Base-by-base conservation (phyloP, 2,797 vertebrate species). In the Microcaecilia unicolor region DNA sequence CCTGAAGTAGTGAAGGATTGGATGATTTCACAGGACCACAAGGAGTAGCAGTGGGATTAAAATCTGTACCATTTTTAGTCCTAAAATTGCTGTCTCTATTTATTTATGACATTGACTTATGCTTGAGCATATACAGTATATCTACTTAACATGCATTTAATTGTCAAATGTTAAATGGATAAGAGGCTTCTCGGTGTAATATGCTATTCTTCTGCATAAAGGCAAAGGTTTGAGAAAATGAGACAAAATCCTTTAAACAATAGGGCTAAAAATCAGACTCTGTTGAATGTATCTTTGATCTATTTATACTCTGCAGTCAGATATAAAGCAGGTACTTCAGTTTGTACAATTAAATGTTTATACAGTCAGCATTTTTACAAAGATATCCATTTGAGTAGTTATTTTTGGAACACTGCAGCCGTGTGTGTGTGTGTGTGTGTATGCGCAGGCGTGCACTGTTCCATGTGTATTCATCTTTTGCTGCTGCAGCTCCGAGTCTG, bases 271-370 rank as follows among this genome's bases (percentile, higher is more conserved):
- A 79, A 64, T 51, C 55, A 54, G 72, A 46, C 72, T 44, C 42
- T 33, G 34, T 41, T 74, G 80, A 74, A 76, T 80, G 73, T 62
- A 52, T 60, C 73, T 62, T 65, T 61, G 71, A 74, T 56, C 76
- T 72, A 78, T 67, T 71, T 79, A 71, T 76, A 58, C 58, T 45
- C 18, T 44, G 53, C 39, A 36, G 58, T 67, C 76, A 84, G 70
- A 66, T 55, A 62, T 53, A 74, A 72, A 75, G 72, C 83, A 88
- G 84, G 72, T 72, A 55, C 76, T 62, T 62, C 36, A 73, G 70
- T 82, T 84, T 78, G 77, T 76, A 71, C 74, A 58, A 60, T 71
- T 77, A n/a, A n/a, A 77, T 80, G 71, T 86, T 87, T 84, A 80
- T 68, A 40, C 44, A 69, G 61, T 44, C 31, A 47, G 37, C 69